A percentile compares a stretch with the other conserved stretches of the same genome.
Conservation (phyloP, 2,113 vertebrate species). For the Tricholaema leucomelas region DNA sequence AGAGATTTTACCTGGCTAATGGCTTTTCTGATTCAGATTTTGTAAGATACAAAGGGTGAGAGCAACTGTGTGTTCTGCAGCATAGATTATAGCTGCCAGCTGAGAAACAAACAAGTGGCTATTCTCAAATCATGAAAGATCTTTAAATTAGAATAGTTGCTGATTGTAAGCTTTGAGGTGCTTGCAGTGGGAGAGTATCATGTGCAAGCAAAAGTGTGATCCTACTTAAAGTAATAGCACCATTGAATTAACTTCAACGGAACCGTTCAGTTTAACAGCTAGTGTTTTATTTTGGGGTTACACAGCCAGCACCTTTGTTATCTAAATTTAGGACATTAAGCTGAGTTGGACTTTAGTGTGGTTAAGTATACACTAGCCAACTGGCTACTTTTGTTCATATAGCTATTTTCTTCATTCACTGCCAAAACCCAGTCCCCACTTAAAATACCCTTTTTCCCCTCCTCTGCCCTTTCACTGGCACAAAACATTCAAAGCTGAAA, state of each 20-base stretch:
- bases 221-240: background rate
- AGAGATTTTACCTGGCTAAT: background rate
- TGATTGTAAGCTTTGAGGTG: background rate
- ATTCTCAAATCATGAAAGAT: background rate
- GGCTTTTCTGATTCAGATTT: background rate
- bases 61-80: background rate
- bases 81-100: background rate
- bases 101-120: background rate
- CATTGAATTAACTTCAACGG: background rate
- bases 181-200: background rate
- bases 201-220: rapidly evolving
- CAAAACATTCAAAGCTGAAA: background rate
- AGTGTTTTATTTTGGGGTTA: background rate
- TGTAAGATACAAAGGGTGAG: background rate
- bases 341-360: background rate
- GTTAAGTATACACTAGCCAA: background rate
- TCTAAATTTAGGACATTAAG: background rate
- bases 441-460: background rate
- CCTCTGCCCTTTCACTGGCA: background rate
- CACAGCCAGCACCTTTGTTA: background rate
- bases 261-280: background rate
- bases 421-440: background rate
- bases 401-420: background rate
- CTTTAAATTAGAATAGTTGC: background rate
- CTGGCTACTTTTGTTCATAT: background rate